These are phyloP conservation scores for Acronicta aceris DNA, from an alignment of 2,888 invertebrate species.

Conservation along the genomic window DNA sequence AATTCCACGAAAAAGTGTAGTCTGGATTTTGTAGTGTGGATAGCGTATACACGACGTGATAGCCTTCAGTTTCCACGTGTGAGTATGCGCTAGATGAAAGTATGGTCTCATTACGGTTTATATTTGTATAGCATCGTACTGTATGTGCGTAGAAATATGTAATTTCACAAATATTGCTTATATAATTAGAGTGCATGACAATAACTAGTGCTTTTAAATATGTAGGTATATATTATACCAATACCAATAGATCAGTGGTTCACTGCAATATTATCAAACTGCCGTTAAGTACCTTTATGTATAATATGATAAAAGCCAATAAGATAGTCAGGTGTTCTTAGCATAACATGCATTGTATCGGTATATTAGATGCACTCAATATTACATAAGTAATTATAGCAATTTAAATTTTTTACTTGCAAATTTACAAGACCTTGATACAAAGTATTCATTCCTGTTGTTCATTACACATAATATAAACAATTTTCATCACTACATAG, in stretches of 20 bases:
- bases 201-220: conserved; percentile 84
- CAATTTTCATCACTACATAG: conserved; percentile 33
- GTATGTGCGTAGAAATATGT: conserved; percentile 58
- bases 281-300: conserved; percentile 48
- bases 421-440: conserved; percentile 47
- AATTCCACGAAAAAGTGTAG: conserved; percentile 69
- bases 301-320: conserved; percentile 31
- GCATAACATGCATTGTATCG: conserved; percentile 48
- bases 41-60: conserved; percentile 63
- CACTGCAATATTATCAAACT: conserved; percentile 56
- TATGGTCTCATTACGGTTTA: conserved; percentile 76
- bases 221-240: conserved; percentile 41
- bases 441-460: conserved; percentile 61
- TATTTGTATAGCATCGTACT: conserved; percentile 58
- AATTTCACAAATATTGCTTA: conserved; percentile 57
- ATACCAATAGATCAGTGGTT: conserved; percentile 57
- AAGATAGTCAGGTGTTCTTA: conserved; percentile 43
- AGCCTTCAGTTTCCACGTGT: conserved; percentile 49
- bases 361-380: conserved; percentile 60
- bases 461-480: conserved; percentile 42
- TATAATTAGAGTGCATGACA: conserved; percentile 84
- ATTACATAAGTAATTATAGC: conserved; percentile 47
- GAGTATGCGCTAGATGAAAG: conserved; percentile 65
- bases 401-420: conserved; percentile 28
- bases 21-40: conserved; percentile 70